phyloP scores from a whole-genome alignment of 92 coral and sea anemone species.

The Phenganax marumi region DNA sequence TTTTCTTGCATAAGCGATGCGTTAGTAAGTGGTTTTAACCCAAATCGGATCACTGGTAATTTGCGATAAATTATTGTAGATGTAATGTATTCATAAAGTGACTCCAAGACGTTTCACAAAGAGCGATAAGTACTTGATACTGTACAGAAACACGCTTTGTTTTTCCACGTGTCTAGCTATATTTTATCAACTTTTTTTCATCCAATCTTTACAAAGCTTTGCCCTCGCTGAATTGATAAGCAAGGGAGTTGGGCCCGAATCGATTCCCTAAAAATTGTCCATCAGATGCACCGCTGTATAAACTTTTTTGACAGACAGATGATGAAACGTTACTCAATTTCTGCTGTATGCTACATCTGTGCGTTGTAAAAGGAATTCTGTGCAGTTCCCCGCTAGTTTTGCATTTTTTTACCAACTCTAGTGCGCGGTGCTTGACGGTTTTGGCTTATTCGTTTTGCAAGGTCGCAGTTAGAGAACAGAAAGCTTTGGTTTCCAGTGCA shows the following conservation, averaged over 20 bases:
- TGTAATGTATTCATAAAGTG: no score
- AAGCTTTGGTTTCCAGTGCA: not conserved
- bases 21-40: no score
- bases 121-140: no score
- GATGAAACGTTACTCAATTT: slow-evolving; percentile 2
- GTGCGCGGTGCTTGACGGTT: not conserved
- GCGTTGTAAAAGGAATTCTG: not conserved
- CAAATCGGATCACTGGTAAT: no score
- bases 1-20: no score
- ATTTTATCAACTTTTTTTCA: not conserved
- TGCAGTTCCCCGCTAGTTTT: not conserved
- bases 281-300: not conserved
- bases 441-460: not conserved
- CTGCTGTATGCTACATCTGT: slow-evolving; percentile 24
- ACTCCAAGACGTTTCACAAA: no score
- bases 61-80: no score
- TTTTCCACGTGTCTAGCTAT: not conserved
- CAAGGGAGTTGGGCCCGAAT: slow-evolving; percentile 7
- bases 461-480: slow-evolving; percentile 25
- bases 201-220: slow-evolving; percentile 2
- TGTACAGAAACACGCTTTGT: not conserved
- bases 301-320: slow-evolving; percentile 39
- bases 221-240: not conserved
- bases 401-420: not conserved
- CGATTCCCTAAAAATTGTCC: not conserved